Percentiles rank a stretch among this genome's conserved stretches.
Conservation (phyloP, 2,797 vertebrate species). For the Peromyscus eremicus region DNA sequence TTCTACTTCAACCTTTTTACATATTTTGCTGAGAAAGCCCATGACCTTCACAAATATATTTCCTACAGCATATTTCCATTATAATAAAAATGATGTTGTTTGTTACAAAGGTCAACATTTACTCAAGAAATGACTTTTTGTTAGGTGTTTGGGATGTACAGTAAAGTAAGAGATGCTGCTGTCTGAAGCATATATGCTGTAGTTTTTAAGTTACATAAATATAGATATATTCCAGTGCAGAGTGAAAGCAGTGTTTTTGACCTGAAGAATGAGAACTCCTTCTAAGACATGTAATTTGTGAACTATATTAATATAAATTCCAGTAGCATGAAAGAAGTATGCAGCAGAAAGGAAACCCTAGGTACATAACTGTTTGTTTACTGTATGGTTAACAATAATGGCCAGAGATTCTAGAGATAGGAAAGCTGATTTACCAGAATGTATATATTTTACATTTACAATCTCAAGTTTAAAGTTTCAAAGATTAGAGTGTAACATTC, state of each 20-base stretch:
- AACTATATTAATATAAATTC: not conserved
- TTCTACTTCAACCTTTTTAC: not conserved
- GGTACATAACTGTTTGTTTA: not conserved
- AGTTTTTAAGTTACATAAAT: not conserved
- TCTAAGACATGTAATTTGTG: not conserved
- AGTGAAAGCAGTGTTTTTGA: not conserved
- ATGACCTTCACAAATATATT: not conserved
- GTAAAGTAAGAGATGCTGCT: not conserved
- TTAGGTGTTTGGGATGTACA: not conserved
- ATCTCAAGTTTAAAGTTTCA: not conserved
- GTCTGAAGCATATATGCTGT: too few species aligned
- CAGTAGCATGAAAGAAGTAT: not conserved
- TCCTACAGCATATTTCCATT: not conserved
- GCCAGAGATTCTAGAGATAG: not conserved
- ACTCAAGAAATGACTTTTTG: not conserved
- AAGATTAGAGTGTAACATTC: not conserved
- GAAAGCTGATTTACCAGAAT: not conserved
- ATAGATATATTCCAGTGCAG: not conserved
- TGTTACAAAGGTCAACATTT: slow-evolving; percentile 7
- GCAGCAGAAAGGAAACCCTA: not conserved
- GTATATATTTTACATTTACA: not conserved
- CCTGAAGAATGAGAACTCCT: rapidly evolving
- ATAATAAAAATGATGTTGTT: not conserved
- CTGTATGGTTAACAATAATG: not conserved
- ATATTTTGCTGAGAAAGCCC: not conserved